phyloP scores from a whole-genome alignment of 2,888 invertebrate genomes.

The Luperina testacea region DNA sequence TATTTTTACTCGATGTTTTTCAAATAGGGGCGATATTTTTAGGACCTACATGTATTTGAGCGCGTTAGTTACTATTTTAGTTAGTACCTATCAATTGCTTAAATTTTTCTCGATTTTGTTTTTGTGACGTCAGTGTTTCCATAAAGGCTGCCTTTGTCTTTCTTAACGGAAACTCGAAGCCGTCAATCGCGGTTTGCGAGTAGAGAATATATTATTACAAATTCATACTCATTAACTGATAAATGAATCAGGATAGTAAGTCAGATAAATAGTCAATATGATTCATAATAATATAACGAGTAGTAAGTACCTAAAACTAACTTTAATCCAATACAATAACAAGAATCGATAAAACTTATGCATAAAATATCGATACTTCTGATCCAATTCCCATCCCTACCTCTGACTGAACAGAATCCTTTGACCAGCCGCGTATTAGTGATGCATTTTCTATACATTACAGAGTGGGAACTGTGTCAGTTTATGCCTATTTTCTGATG shows the following conservation, averaged over 20 bases:
- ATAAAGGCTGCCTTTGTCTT: too few species aligned
- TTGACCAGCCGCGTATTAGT: conserved; percentile 49
- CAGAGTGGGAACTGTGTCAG: conserved; percentile 10
- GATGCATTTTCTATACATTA: conserved; percentile 49
- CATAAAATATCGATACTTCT: conserved; percentile 31
- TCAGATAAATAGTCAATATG: neutral
- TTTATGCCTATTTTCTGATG: conserved; percentile 8
- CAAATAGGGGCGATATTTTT: neutral
- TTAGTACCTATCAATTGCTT: neutral
- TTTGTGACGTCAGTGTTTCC: neutral
- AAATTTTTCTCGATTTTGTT: neutral
- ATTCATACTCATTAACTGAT: neutral
- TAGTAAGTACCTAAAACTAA: too few species aligned
- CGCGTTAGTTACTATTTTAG: too few species aligned
- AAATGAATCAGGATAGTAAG: neutral
- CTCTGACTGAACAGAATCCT: conserved; percentile 58
- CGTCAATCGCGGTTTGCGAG: neutral
- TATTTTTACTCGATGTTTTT: neutral
- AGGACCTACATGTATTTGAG: neutral
- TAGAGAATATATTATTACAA: neutral
- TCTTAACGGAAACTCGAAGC: neutral
- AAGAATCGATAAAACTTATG: neutral
- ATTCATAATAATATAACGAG: neutral
- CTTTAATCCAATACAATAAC: neutral
- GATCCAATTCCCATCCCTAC: conserved; percentile 20